phyloP scores from a whole-genome alignment of 2,888 invertebrate genomes.

The Hemicrepidius hirtus region DNA sequence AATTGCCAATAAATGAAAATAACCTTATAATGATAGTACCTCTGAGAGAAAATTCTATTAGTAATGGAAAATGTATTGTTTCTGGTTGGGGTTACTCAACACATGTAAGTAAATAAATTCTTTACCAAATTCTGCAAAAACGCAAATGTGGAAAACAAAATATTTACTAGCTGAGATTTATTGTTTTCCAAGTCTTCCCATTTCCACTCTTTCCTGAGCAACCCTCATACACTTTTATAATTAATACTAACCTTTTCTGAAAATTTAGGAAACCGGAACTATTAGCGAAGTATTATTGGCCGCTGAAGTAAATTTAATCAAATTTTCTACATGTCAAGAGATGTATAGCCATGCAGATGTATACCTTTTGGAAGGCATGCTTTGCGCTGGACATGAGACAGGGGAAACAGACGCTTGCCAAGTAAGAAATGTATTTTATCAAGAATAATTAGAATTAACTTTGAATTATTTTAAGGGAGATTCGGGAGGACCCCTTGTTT shows the following conservation, averaged over 20 bases:
- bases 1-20: constrained; percentile 33
- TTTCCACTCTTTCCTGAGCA: no score
- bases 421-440: constrained; percentile 47
- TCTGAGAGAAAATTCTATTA: constrained; percentile 42
- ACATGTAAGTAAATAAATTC: constrained; percentile 50
- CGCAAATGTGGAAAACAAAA: no score
- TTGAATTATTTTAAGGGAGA: no score
- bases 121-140: no score
- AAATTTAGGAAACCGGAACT: constrained; percentile 49
- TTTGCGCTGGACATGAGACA: constrained; percentile 55
- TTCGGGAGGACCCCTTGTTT: constrained; percentile 62
- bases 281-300: constrained; percentile 57
- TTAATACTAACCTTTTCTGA: no score
- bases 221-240: no score
- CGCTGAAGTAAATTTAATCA: constrained; percentile 56
- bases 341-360: constrained; percentile 3
- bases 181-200: no score
- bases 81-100: constrained; percentile 59
- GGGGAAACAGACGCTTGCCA: constrained; percentile 55
- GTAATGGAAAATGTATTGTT: constrained; percentile 55
- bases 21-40: constrained; percentile 44
- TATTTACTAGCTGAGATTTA: no score
- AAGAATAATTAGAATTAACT: no score
- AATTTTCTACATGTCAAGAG: constrained; percentile 51
- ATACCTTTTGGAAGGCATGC: constrained; percentile 41